These are phyloP conservation scores for Scalopus aquaticus DNA, from an alignment of 2,113 vertebrate species.

Conservation along the genomic window DNA sequence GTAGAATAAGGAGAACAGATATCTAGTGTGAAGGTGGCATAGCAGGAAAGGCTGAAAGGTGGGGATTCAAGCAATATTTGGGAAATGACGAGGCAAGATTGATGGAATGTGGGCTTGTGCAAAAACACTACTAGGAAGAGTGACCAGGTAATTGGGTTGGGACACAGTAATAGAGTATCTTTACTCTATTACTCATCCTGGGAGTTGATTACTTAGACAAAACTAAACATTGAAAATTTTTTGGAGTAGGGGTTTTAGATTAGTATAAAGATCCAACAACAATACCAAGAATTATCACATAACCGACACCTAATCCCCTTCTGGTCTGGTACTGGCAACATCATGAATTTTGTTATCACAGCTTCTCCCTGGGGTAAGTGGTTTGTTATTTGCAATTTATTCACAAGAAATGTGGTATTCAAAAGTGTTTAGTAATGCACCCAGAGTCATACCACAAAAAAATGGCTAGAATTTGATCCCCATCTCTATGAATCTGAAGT, in stretches of 20 bases:
- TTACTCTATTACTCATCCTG: not conserved
- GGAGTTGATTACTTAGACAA: not conserved
- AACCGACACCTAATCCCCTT: not conserved
- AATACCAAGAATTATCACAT: not conserved
- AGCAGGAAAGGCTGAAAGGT: not conserved
- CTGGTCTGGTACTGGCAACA: not conserved
- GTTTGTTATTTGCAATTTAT: not conserved
- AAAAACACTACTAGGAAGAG: not conserved
- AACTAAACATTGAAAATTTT: not conserved
- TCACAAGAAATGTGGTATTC: not conserved
- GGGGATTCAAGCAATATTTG: not conserved
- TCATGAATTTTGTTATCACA: not conserved
- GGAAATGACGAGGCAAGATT: not conserved
- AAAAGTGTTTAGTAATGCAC: not conserved
- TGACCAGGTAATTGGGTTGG: not conserved
- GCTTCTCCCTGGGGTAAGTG: not conserved
- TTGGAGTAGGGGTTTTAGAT: not conserved
- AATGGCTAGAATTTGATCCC: not conserved
- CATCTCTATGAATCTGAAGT: not conserved
- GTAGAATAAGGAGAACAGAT: not conserved
- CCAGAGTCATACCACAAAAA: not conserved
- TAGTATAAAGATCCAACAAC: not conserved
- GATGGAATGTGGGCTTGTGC: not conserved
- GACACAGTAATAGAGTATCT: not conserved
- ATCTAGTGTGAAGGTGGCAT: not conserved